These are phyloP conservation scores for Plotosus lineatus DNA, from an alignment of 2,113 vertebrate genomes.

Conservation along the genomic window DNA sequence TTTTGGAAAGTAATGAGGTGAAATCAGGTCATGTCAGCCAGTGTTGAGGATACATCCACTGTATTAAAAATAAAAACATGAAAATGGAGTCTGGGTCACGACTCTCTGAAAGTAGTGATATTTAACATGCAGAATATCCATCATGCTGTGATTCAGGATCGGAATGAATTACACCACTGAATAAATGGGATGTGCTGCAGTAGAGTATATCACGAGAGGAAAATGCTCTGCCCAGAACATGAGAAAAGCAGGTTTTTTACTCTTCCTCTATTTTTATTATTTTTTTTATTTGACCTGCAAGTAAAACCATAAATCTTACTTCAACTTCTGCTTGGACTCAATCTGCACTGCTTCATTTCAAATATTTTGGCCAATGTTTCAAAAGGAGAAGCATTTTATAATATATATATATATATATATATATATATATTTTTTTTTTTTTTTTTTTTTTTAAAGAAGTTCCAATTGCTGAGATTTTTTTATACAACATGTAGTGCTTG, in stretches of 20 bases:
- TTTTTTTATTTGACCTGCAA: neutral
- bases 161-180: neutral
- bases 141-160: slow-evolving; percentile 9
- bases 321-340: neutral
- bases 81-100: neutral
- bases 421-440: no score
- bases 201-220: neutral
- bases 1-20: neutral
- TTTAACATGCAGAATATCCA: slow-evolving; percentile 7
- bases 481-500: no score
- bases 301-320: neutral
- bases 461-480: neutral
- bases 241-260: neutral
- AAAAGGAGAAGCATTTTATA: neutral
- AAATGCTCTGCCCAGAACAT: neutral
- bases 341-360: neutral
- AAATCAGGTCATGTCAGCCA: neutral
- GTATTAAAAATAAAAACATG: neutral
- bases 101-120: neutral
- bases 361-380: neutral
- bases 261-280: no score
- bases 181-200: slow-evolving; percentile 21
- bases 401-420: no score
- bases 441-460: no score
- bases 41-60: neutral